Conservation (phyloP, 1,140 invertebrate species). For the Cardiocondyla obscurior region DNA sequence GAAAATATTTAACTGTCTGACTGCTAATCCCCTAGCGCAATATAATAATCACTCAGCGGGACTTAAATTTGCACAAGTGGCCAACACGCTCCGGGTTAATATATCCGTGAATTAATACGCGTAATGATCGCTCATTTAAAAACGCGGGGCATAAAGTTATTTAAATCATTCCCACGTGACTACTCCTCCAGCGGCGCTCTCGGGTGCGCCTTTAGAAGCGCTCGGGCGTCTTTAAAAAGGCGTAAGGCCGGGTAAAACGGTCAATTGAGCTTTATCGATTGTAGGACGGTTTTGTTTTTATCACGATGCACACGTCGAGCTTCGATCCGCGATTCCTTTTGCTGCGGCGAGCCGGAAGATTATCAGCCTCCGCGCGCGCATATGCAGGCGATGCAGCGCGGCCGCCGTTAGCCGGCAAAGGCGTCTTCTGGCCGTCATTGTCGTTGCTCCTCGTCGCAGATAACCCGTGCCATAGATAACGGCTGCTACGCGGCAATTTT, state of each 20-base stretch:
- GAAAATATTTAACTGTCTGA: not conserved
- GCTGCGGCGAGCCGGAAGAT: conserved; percentile 24
- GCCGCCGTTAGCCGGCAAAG: not conserved
- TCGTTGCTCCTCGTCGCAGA: conserved; percentile 17
- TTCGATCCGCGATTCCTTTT: conserved; percentile 28
- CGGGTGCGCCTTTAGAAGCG: not conserved
- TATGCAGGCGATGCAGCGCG: conserved; percentile 3
- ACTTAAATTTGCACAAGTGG: conserved; percentile 22
- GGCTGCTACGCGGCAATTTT: not conserved
- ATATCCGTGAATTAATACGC: conserved; percentile 1
- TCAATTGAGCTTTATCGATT: conserved; percentile 41
- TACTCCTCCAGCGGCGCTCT: not conserved
- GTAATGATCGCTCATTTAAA: not conserved
- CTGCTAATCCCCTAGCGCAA: not conserved
- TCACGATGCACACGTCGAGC: not conserved
- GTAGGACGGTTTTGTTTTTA: conserved; percentile 36
- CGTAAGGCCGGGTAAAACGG: conserved; percentile 14
- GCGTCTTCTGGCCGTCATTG: not conserved
- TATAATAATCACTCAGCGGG: not conserved
- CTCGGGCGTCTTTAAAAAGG: not conserved
- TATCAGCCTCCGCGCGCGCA: conserved; percentile 33
- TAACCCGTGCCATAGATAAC: conserved; percentile 30
- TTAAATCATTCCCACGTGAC: not conserved
- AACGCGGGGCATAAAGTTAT: not conserved
- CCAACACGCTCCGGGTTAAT: not conserved